Conservation (phyloP, 2,797 vertebrate genomes). For the Aplochiton taeniatus region DNA sequence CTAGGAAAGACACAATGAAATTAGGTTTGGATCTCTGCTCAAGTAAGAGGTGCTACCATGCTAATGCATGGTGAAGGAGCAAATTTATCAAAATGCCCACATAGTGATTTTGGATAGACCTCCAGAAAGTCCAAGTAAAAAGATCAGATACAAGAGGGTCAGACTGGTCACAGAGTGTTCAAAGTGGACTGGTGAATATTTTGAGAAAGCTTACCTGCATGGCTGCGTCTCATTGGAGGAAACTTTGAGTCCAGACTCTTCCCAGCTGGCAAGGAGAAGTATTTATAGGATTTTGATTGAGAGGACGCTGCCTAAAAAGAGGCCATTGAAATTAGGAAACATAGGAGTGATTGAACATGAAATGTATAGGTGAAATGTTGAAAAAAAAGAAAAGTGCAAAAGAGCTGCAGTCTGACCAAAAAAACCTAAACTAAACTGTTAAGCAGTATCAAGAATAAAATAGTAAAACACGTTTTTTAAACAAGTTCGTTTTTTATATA, state of each 20-base stretch:
- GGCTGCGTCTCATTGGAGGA: conserved; percentile 68
- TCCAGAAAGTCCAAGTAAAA: no score
- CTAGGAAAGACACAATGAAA: conserved; percentile 58
- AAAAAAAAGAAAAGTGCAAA: no score
- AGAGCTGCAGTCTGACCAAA: not conserved
- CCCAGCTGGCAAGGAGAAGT: conserved; percentile 90
- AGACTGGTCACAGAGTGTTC: not conserved
- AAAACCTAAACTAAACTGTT: conserved; percentile 3
- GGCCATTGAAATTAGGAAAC: not conserved
- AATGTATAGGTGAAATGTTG: not conserved
- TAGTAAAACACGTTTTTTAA: not conserved
- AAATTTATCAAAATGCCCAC: not conserved
- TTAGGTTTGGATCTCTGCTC: no score
- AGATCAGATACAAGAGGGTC: no score
- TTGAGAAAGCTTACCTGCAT: conserved; percentile 71
- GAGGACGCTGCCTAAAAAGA: no score
- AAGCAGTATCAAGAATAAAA: not conserved
- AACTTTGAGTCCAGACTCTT: conserved; percentile 83
- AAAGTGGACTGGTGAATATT: not conserved
- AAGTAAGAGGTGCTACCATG: no score
- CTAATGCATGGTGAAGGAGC: no score
- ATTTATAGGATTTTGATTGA: conserved; percentile 71
- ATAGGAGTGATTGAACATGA: not conserved
- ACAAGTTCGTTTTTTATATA: not conserved
- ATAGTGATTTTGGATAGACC: conserved; percentile 20